Base-by-base conservation (phyloP, 2,113 vertebrate genomes). In the Nibea albiflora region DNA sequence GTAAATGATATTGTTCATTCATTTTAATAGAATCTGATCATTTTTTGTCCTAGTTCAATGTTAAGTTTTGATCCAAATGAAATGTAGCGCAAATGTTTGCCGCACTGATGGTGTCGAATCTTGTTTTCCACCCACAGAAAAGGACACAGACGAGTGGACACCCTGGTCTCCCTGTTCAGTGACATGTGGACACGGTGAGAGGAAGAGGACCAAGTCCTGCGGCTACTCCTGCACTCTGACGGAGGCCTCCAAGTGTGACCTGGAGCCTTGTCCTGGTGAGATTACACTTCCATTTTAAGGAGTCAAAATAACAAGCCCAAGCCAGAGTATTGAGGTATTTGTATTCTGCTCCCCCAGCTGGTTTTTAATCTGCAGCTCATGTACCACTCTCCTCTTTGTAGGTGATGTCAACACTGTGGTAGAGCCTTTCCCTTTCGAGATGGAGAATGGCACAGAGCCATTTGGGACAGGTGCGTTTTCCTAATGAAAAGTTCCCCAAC, bases 101-200 rank as follows among this genome's bases (percentile, higher is more conserved):
- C 9, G 35, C 35, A 12, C 50, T 60, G 10, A 24, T 7, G 3
- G 28, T 28, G 20, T 72, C 79, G 42, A 16, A 60, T 62, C 67
- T 24, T 44, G 26, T 54, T 84, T 42, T 85, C 50, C 85, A 74
- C 68, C 79, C 80, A 80, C 88, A 87, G 95, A 97, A 93, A 97
- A 92, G 92, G 94, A 94, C 28, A 94, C 94, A 35, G 96, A 97
- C 39, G 96, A 97, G 47, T 98, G 97, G 97, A 97, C 96, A 8
- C 70, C 93, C 0, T 99, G 97, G 97, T 96, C 96, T 56, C 95
- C 96, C n/a, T 99, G 97, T 78, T 96, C 94, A 1, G 95, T 92
- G 57, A 97, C 95, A 3, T 97, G 97, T 78, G 94, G 97, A 81
- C 93, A 92, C 0, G 94, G 97, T 22, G 95, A 93, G 81, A 97